A percentile compares a stretch with the other conserved stretches of the same genome.
Evolutionary conservation across 2,888 invertebrate species (phyloP).

Genomic region (Macaria liturata): DNA sequence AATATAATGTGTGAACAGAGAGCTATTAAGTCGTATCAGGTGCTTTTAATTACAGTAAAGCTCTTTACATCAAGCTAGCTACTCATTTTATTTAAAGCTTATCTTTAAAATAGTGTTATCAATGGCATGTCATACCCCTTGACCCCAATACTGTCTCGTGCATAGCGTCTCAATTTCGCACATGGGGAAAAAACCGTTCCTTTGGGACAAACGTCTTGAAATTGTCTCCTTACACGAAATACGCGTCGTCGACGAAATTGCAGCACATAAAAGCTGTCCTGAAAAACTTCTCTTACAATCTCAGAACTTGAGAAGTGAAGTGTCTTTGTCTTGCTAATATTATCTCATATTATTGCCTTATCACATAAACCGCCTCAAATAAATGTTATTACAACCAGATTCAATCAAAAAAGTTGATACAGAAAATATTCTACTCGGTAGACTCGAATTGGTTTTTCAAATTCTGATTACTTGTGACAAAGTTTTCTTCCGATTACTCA

Average conservation of each 20-base stretch:
- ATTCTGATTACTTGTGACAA: constrained; percentile 19
- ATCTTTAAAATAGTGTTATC: too few species aligned
- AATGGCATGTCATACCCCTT: background rate
- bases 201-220: constrained; percentile 8
- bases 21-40: too few species aligned
- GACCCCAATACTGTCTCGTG: constrained; percentile 7
- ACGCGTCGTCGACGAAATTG: constrained; percentile 5
- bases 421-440: background rate
- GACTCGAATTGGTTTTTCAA: constrained; percentile 14
- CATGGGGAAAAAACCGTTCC: constrained; percentile 10
- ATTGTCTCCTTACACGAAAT: background rate
- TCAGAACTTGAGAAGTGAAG: background rate
- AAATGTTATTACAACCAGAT: too few species aligned
- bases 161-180: constrained; percentile 12
- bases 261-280: constrained; percentile 15
- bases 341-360: background rate
- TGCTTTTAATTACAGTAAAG: too few species aligned
- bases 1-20: too few species aligned
- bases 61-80: too few species aligned
- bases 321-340: background rate
- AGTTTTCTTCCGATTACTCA: constrained; percentile 16
- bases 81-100: too few species aligned
- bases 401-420: too few species aligned
- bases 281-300: constrained; percentile 6
- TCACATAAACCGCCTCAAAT: too few species aligned